Evolutionary conservation across 2,113 vertebrate genomes (phyloP), one percentile per base, ranked within the genome.

Genomic region (Heloderma charlesbogerti): DNA sequence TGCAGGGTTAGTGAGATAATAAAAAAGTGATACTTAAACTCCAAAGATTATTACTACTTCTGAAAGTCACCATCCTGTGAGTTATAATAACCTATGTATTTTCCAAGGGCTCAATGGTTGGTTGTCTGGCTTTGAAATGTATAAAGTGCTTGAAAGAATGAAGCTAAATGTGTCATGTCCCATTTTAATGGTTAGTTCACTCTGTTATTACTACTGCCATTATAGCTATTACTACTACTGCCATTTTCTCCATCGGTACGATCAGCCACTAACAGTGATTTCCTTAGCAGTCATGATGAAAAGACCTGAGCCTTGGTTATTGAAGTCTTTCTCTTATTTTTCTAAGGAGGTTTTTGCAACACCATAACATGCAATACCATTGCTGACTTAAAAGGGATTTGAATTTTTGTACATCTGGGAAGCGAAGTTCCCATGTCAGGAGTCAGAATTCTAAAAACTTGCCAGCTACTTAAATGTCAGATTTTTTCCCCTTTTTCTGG

Each of bases 361-460:
- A 54, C 15, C 18, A 51, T 34, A 40, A 31, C 6, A 51, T 86
- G 66, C 67, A 51, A 12, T 86, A 16, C 31, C 27, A 45, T 48
- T 74, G 7, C 43, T 45, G n/a, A 60, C 67, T 91, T 89, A 75
- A 88, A 31, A 89, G 79, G 90, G 79, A 92, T 67, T 88, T 90
- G 82, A 92, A 86, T n/a, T 91, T 90, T 60, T n/a, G 82, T 29
- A 83, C 77, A 63, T 63, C 91, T 88, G 74, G 20, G 93, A 94
- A 89, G 57, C 85, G 79, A 48, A 40, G 45, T 51, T 60, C n/a
- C 29, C 78, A 51, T 10, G 15, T 60, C 54, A 74, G 48, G 67
- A 54, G 20, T 51, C 69, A 54, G 45, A 86, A 54, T n/a, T 18
- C 63, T 86, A 54, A 86, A 74, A 34, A 71, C 31, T 37, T 71